Percentiles rank a stretch among this genome's conserved stretches.
phyloP scores from a whole-genome alignment of 1,140 invertebrate species.

The Melipona quadrifasciata region DNA sequence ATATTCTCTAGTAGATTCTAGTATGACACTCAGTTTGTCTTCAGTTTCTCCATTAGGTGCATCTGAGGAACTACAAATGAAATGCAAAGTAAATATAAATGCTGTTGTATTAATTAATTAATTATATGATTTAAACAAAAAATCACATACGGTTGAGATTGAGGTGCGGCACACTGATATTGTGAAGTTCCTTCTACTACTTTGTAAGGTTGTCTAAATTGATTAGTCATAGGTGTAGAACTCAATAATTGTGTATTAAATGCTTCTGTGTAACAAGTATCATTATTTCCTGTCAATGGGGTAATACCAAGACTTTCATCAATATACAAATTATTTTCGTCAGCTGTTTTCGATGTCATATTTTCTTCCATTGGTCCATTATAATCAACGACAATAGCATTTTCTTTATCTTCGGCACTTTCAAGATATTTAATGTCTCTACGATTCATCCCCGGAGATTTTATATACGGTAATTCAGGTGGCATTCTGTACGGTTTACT shows the following conservation, averaged over 20 bases:
- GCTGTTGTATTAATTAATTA: not conserved
- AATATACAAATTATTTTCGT: conserved; percentile 71
- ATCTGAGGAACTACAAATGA: conserved; percentile 56
- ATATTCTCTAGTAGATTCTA: conserved; percentile 77
- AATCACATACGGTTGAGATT: conserved; percentile 56
- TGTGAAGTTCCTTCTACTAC: conserved; percentile 62
- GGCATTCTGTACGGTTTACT: conserved; percentile 76
- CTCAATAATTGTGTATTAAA: conserved; percentile 71
- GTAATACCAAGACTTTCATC: conserved; percentile 75
- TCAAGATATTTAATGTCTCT: conserved; percentile 77
- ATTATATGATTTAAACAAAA: not conserved
- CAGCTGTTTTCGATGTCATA: conserved; percentile 53
- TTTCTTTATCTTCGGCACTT: conserved; percentile 77
- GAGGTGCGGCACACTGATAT: conserved; percentile 50
- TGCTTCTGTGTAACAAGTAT: conserved; percentile 75
- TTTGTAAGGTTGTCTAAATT: conserved; percentile 72
- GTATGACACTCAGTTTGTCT: conserved; percentile 77
- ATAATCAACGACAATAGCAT: conserved; percentile 72
- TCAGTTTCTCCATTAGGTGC: conserved; percentile 58
- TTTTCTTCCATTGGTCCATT: conserved; percentile 70
- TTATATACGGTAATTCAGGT: conserved; percentile 75
- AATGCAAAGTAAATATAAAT: conserved; percentile 6
- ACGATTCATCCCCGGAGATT: conserved; percentile 77
- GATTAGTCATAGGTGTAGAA: conserved; percentile 76
- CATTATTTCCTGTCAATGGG: conserved; percentile 69